Evolutionary conservation across 2,113 vertebrate species (phyloP), one percentile per base, ranked within the genome.

Genomic region (Struthio camelus): DNA sequence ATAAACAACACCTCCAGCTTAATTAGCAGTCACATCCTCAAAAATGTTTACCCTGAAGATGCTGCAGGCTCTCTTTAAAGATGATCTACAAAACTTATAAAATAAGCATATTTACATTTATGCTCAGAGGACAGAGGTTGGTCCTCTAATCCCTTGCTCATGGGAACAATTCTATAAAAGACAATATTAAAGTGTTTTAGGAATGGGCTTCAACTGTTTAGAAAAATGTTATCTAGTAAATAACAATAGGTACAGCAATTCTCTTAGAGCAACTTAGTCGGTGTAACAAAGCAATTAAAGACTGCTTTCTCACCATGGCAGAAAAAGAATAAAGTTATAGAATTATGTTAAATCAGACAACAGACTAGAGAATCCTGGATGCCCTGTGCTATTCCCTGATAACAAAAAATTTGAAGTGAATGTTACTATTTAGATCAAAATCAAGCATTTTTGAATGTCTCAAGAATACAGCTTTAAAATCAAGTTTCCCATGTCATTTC

Each of bases 71-170:
- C 28, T 69, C 53, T 56, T 71, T 34, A 32, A 94, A 66, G 4
- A 34, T 3, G 0, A 77, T 7, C 28, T 62, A 48, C 34, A 87
- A 61, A 82, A 38, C 0, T 1, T 2, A 3, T 19, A 23, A 14
- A 27, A 20, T 18, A 80, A 62, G 61, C 7, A 50, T 69, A 56
- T 76, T 70, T 40, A 42, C 18, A n/a, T 25, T 36, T 46, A 56
- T 0, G 27, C 17, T 23, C 7, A 4, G 5, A 53, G 24, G 24
- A 79, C 18, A 36, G 14, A 70, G 6, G 17, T 3, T 91, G 48
- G 4, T 64, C 30, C 18, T 87, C 40, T 42, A 46, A 61, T 13
- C 18, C 28, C 38, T 48, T 14, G 13, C 1, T 3, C 32, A 14
- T 5, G 19, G 23, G 12, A 95, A 65, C 0, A 25, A 18, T 61